Conservation (phyloP, 2,888 invertebrate genomes). For the Disparrhopalites patrizii region DNA sequence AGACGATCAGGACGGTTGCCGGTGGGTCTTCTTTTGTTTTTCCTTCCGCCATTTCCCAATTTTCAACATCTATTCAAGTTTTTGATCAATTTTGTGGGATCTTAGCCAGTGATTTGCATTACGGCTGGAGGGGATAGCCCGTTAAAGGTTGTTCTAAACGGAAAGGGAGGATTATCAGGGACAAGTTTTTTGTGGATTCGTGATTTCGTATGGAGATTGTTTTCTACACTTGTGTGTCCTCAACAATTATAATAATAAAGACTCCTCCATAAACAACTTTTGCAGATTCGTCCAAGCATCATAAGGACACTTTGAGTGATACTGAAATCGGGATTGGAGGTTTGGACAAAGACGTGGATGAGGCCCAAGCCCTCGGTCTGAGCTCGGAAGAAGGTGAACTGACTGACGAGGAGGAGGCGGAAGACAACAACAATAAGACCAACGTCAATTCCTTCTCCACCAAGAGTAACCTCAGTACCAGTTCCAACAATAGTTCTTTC, state of each 20-base stretch:
- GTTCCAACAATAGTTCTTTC: constrained; percentile 30
- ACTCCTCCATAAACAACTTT: too few relatives aligned
- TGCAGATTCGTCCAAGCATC: neutral
- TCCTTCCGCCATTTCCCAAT: neutral
- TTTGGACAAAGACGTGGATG: neutral
- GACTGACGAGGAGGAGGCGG: neutral
- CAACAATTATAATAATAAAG: too few relatives aligned
- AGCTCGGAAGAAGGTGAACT: neutral
- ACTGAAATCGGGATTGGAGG: neutral
- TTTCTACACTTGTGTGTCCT: too few relatives aligned
- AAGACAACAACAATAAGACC: neutral
- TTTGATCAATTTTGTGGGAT: too few relatives aligned
- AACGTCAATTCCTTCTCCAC: constrained; percentile 29
- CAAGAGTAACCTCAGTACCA: constrained; percentile 33
- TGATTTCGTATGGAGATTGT: too few relatives aligned
- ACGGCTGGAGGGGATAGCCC: too few relatives aligned
- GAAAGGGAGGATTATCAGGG: too few relatives aligned
- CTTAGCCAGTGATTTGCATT: too few relatives aligned
- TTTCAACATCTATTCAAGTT: too few relatives aligned
- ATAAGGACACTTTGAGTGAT: neutral
- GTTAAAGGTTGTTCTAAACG: too few relatives aligned
- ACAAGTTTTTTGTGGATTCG: too few relatives aligned
- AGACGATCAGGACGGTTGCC: neutral
- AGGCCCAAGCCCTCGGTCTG: neutral
- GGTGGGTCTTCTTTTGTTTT: constrained; percentile 3